Percentiles rank a stretch among this genome's conserved stretches.
Conservation (phyloP, 2,797 vertebrate genomes). For the Pterois miles region DNA sequence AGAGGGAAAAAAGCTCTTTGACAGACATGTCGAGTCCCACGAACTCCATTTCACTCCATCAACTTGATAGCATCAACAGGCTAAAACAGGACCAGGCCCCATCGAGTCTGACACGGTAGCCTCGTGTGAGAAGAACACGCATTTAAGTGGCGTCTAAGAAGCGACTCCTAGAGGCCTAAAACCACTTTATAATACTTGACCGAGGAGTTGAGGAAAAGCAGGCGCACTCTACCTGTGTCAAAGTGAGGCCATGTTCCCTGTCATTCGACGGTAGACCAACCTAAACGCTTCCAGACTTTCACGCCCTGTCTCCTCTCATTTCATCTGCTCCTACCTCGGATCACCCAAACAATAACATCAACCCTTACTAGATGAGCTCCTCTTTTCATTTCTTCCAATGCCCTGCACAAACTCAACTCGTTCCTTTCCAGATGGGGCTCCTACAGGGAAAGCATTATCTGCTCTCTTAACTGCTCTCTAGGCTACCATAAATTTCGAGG, state of each 20-base stretch:
- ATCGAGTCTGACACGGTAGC: slow-evolving; percentile 34
- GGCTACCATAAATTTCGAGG: neutral
- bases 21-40: slow-evolving; percentile 18
- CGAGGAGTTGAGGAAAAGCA: slow-evolving; percentile 62
- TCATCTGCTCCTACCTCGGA: slow-evolving; percentile 44
- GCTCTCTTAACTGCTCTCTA: slow-evolving; percentile 2
- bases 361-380: neutral
- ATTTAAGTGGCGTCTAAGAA: slow-evolving; percentile 23
- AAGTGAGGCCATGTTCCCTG: slow-evolving; percentile 47
- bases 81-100: slow-evolving; percentile 49
- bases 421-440: neutral
- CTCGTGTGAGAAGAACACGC: slow-evolving; percentile 21
- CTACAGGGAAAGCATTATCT: neutral
- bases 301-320: slow-evolving; percentile 64
- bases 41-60: slow-evolving; percentile 50
- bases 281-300: slow-evolving; percentile 76
- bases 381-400: slow-evolving; percentile 3
- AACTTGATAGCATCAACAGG: slow-evolving; percentile 47
- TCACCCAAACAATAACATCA: slow-evolving; percentile 29
- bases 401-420: neutral
- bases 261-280: slow-evolving; percentile 39
- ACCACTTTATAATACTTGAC: slow-evolving; percentile 32
- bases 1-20: slow-evolving; percentile 20
- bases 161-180: slow-evolving; percentile 40
- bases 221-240: slow-evolving; percentile 49